Conservation (phyloP, 2,113 vertebrate species). For the Pelmatolapia mariae region DNA sequence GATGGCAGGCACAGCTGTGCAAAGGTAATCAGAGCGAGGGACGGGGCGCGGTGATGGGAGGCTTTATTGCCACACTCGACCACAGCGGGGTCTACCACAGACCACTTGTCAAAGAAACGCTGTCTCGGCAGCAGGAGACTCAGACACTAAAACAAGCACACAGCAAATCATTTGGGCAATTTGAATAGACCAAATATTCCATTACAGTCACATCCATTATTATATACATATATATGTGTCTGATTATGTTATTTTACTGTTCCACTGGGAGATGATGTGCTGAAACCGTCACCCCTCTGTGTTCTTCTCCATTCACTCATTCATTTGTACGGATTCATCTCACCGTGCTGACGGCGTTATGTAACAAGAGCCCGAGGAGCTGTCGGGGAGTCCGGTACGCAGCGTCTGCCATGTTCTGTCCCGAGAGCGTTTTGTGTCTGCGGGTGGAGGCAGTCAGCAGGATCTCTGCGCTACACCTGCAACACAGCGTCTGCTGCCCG, state of each 20-base stretch:
- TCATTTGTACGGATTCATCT: neutral
- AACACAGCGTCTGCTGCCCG: neutral
- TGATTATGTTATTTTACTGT: neutral
- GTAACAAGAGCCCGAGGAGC: neutral
- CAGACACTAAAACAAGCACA: neutral
- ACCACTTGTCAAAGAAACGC: neutral
- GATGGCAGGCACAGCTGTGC: slow-evolving; percentile 40
- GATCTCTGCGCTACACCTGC: neutral
- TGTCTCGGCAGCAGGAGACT: neutral
- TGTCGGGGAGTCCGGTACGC: neutral
- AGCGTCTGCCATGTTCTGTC: neutral
- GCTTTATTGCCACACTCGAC: neutral
- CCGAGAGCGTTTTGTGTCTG: neutral
- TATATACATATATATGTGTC: neutral
- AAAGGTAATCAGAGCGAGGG: slow-evolving; percentile 41
- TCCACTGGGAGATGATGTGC: neutral
- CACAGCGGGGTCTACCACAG: neutral
- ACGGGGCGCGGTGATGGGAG: neutral
- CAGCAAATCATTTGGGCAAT: neutral
- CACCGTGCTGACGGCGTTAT: neutral
- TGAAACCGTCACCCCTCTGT: neutral
- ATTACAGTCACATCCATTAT: neutral
- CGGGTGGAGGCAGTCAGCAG: neutral
- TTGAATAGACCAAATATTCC: neutral
- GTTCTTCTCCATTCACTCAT: neutral